Conservation (phyloP, 2,113 vertebrate species). For the Chlamydotis undulata region DNA sequence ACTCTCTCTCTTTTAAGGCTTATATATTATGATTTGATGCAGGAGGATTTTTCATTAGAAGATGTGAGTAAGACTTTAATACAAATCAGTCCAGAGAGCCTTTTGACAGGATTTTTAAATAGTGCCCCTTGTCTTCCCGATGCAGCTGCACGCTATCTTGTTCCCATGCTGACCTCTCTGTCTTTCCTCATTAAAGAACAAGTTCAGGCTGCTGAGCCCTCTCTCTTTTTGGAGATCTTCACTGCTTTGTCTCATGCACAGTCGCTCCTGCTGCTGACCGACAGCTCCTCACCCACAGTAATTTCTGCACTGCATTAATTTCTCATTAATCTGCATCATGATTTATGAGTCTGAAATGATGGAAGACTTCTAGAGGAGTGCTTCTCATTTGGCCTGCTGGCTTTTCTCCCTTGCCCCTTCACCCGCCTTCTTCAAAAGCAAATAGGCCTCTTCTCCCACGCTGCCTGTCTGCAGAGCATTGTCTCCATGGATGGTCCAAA, state of each 20-base stretch:
- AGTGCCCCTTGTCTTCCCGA: constrained; percentile 10
- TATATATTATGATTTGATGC: constrained; percentile 33
- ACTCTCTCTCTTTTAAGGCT: constrained; percentile 1
- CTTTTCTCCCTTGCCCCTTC: constrained; percentile 6
- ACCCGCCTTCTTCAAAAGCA: background rate
- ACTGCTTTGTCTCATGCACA: constrained; percentile 21
- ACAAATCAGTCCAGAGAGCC: constrained; percentile 15
- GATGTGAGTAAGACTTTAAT: constrained; percentile 28
- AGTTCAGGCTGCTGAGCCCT: background rate
- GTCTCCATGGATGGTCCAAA: background rate
- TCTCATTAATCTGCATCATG: constrained; percentile 58
- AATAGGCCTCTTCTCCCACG: background rate
- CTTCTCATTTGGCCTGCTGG: constrained; percentile 9
- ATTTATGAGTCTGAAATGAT: constrained; percentile 59
- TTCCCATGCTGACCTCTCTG: constrained; percentile 18
- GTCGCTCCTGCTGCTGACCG: constrained; percentile 35
- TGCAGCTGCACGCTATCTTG: constrained; percentile 10
- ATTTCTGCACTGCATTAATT: constrained; percentile 65
- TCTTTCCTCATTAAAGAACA: constrained; percentile 44
- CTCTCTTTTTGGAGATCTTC: background rate
- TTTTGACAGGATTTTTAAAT: constrained; percentile 53
- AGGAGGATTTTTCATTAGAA: constrained; percentile 45
- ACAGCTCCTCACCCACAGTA: constrained; percentile 45
- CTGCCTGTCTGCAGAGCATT: background rate
- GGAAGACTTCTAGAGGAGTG: constrained; percentile 22